Evolutionary conservation across 2,113 vertebrate genomes (phyloP).

Genomic region (Galemys pyrenaicus): DNA sequence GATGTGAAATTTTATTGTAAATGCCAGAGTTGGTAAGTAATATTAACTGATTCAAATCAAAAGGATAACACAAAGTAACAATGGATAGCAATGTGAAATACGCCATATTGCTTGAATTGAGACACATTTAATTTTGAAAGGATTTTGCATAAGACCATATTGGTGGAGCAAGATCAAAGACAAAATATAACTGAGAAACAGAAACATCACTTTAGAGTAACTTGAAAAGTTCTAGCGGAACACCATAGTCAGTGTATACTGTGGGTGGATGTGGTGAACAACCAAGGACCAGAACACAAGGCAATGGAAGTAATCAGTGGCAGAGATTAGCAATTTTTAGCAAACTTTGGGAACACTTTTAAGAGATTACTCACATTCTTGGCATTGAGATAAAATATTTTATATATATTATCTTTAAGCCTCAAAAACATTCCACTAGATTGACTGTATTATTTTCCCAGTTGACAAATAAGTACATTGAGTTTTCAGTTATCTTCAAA

Average conservation of each 20-base stretch:
- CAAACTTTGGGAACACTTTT: neutral
- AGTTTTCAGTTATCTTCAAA: neutral
- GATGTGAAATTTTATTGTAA: neutral
- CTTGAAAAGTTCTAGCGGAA: neutral
- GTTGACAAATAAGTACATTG: neutral
- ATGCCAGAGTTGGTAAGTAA: neutral
- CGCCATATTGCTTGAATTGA: neutral
- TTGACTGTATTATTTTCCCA: neutral
- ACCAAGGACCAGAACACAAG: no score
- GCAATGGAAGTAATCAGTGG: neutral
- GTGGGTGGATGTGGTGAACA: neutral
- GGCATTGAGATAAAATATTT: neutral
- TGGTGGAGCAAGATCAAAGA: neutral
- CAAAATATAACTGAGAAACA: neutral
- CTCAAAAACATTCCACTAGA: neutral
- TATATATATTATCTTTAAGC: neutral
- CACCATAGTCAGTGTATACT: neutral
- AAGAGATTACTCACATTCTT: neutral
- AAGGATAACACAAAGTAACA: neutral
- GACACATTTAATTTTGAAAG: neutral
- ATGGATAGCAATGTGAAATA: neutral
- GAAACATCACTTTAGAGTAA: fast-evolving
- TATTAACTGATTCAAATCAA: neutral
- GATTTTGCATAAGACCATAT: neutral
- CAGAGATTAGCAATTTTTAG: neutral